Percentiles rank a stretch among this genome's conserved stretches.
These are phyloP conservation scores for Amiota communis DNA, from an alignment of 2,888 invertebrate genomes.

Conservation along the genomic window DNA sequence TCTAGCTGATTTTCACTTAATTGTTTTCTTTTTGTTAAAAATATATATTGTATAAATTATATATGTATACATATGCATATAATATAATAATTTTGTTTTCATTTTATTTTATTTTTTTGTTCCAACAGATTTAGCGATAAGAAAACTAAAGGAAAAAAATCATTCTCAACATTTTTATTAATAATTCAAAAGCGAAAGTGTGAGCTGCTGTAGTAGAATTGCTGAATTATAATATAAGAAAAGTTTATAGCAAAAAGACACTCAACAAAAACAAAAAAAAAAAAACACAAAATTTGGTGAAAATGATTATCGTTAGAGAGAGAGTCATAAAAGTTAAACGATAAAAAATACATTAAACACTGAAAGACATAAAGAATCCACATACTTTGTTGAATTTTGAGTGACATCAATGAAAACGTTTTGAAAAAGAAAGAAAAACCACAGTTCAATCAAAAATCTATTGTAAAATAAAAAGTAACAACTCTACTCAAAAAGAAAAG, in stretches of 20 bases:
- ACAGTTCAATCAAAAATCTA: background rate
- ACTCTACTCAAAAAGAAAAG: background rate
- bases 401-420: background rate
- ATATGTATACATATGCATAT: too few relatives aligned
- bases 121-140: background rate
- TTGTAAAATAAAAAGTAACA: background rate
- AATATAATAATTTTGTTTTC: too few relatives aligned
- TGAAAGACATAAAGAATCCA: too few relatives aligned
- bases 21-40: background rate
- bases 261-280: conserved; percentile 42
- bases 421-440: conserved; percentile 3
- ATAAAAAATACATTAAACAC: too few relatives aligned
- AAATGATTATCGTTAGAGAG: background rate
- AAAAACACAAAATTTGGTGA: conserved; percentile 2
- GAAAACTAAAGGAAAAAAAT: background rate
- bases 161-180: background rate
- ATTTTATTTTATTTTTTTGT: background rate
- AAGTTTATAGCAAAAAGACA: conserved; percentile 22
- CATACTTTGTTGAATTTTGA: background rate
- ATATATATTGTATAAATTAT: background rate
- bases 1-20: conserved; percentile 4
- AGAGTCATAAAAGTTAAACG: too few relatives aligned
- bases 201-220: conserved; percentile 24
- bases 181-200: conserved; percentile 17
- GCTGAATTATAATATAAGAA: conserved; percentile 47